These are phyloP conservation scores for Sander vitreus DNA, from an alignment of 2,113 vertebrate species.

Conservation along the genomic window DNA sequence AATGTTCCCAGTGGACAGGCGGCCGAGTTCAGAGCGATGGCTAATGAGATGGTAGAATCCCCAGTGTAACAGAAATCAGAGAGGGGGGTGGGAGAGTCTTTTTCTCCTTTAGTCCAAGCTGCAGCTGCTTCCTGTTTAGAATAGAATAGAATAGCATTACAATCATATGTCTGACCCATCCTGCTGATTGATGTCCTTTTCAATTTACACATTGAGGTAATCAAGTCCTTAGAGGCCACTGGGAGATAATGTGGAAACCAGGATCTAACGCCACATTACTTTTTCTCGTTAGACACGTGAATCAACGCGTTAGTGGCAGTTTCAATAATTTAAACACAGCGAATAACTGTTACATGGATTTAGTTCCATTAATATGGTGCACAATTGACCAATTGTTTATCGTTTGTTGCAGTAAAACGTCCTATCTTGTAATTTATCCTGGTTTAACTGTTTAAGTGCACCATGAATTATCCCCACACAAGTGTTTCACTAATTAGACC, in stretches of 20 bases:
- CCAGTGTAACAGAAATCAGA: constrained; percentile 17
- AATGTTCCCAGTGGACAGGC: constrained; percentile 18
- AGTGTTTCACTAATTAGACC: too few species aligned
- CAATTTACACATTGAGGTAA: background rate
- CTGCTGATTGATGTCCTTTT: constrained; percentile 8
- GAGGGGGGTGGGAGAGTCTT: background rate
- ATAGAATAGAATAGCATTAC: background rate
- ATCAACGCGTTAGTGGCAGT: background rate
- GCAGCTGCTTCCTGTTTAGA: constrained; percentile 6
- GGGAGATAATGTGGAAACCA: background rate
- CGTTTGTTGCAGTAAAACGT: background rate
- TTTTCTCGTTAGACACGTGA: background rate
- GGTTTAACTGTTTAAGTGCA: too few species aligned
- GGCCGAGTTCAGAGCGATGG: background rate
- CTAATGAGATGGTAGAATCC: constrained; percentile 33
- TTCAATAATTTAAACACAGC: background rate
- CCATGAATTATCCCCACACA: too few species aligned
- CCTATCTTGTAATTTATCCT: background rate
- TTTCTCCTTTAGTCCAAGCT: background rate
- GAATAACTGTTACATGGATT: background rate
- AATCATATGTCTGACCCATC: background rate
- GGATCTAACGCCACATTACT: background rate
- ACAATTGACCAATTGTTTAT: background rate
- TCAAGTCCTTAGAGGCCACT: background rate
- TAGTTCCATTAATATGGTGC: background rate